phyloP scores from a whole-genome alignment of 2,113 vertebrate species.

The Macheiramphus alcinus region DNA sequence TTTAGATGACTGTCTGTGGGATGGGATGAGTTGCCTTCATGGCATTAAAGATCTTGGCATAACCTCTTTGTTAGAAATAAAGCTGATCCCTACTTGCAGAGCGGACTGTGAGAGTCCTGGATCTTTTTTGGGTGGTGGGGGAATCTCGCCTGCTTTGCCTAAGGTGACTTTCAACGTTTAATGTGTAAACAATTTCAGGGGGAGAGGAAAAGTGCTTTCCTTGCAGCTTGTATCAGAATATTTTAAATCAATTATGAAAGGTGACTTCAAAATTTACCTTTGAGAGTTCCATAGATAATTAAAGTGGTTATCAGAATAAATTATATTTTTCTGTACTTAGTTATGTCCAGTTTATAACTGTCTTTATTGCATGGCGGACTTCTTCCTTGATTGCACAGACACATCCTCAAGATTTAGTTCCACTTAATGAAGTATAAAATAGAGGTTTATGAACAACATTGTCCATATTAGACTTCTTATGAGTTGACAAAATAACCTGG shows the following conservation, averaged over 20 bases:
- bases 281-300: not conserved
- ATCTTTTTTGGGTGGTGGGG: not conserved
- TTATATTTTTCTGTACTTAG: not conserved
- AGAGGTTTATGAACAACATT: not conserved
- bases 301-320: not conserved
- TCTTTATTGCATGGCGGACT: no score
- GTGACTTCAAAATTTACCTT: not conserved
- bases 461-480: not conserved
- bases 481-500: not conserved
- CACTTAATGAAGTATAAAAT: not conserved
- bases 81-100: no score
- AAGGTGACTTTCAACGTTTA: not conserved
- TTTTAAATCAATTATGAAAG: not conserved
- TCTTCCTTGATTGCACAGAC: not conserved
- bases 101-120: not conserved
- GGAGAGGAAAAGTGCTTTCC: not conserved
- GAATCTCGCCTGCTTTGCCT: not conserved
- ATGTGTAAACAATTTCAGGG: not conserved
- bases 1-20: not conserved
- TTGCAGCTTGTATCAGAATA: not conserved
- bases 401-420: not conserved
- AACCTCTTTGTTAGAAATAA: not conserved
- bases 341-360: not conserved
- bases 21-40: not conserved
- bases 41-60: not conserved